Percentiles rank a stretch among this genome's conserved stretches.
Conservation (phyloP, 2,113 vertebrate genomes). For the Ciconia stormi region DNA sequence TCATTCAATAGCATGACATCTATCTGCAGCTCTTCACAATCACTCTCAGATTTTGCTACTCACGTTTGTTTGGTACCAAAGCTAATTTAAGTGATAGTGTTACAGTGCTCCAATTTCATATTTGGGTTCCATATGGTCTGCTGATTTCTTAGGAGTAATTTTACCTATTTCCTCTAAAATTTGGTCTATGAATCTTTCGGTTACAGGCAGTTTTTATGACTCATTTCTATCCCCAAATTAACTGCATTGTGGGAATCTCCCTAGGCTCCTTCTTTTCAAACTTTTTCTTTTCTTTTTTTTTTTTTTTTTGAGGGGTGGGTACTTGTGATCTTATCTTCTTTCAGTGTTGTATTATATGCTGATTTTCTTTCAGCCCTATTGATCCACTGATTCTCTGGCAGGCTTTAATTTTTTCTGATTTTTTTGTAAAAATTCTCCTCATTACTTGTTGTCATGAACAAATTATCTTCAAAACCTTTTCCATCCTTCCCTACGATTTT, state of each 20-base stretch:
- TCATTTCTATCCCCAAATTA: background rate
- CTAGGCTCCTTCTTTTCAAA: background rate
- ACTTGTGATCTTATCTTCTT: background rate
- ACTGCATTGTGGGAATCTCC: background rate
- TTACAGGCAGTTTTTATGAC: background rate
- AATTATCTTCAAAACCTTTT: background rate
- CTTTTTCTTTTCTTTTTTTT: no score
- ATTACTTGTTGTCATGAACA: background rate
- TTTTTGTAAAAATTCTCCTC: background rate
- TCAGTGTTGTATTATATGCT: background rate
- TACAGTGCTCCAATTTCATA: background rate
- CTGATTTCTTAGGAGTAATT: background rate
- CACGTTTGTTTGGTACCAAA: background rate
- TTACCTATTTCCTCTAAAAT: background rate
- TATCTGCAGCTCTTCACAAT: background rate
- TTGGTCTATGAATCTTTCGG: background rate
- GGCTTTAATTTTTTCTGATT: background rate
- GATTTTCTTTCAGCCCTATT: background rate
- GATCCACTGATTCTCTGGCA: background rate
- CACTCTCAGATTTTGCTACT: background rate
- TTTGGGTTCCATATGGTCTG: background rate
- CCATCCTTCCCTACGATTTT: background rate
- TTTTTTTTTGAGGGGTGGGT: fast-evolving
- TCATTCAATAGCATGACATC: background rate
- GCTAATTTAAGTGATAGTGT: background rate